Base-by-base conservation (phyloP, 2,797 vertebrate genomes). In the Acrossocheilus wenchowensis region DNA sequence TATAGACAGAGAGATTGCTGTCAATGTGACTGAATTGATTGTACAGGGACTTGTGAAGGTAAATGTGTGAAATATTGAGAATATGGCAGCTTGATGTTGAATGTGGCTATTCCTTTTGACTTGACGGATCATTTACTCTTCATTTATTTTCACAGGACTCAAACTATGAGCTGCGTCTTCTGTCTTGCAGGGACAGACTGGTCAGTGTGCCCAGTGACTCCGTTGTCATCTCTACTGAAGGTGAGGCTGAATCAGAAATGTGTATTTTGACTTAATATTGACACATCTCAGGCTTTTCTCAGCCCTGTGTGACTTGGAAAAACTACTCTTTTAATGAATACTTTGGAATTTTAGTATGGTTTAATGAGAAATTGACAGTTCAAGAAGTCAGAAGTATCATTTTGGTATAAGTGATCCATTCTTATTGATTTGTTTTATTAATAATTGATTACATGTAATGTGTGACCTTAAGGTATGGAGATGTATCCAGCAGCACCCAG, bases 1-100 rank as follows among this genome's bases (percentile, higher is more conserved):
- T 83, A 94, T 99, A 82, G 95, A 96, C 77, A 91, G 91, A 80
- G 92, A 95, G 60, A 96, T 99, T 87, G 91, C 92, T 0, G 94
- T 95, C 93, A 95, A 96, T 0, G 89, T 95, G 89, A 96, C 93
- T 62, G 94, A 97, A 90, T 77, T 98, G 62, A 94, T 99, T 78
- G 96, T 99, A 73, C 95, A 95, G 5, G 97, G 97, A 74, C 96
- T 99, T 77, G 94, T 97, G 43, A 97, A 98, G 96, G 98, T 99
- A 94, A 88, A 5, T 82, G 30, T 72, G 71, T 72, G 11, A 62
- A 72, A 41, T 43, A 34, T 34, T 19, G 5, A 19, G 8, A 74
- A n/a, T 15, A 69, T 64, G 15, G 14, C 50, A 30, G 11, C 12
- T 41, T 78, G 19, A 48, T 75, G 45, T 52, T 77, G 30, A 82